Evolutionary conservation across 2,797 vertebrate genomes (phyloP).

Genomic region (Thalassophryne amazonica): DNA sequence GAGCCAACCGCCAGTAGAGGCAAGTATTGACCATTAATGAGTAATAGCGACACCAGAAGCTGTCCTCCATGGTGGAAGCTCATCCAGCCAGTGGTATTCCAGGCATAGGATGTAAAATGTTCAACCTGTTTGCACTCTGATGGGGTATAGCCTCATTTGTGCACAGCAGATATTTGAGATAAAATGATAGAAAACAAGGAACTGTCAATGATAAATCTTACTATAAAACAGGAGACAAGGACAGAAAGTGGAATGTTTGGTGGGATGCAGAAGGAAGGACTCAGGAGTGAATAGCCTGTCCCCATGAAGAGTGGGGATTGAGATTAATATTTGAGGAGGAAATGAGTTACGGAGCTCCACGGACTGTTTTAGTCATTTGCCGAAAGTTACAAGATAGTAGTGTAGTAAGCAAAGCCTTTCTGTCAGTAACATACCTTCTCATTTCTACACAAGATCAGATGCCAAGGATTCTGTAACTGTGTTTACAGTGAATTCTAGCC

Average conservation of each 20-base stretch:
- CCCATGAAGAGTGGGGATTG: slow-evolving; percentile 55
- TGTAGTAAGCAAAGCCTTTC: slow-evolving; percentile 22
- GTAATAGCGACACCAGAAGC: no score
- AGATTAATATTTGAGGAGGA: slow-evolving; percentile 71
- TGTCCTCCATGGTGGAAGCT: no score
- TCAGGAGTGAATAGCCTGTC: slow-evolving; percentile 26
- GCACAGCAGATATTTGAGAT: slow-evolving; percentile 5
- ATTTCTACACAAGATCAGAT: slow-evolving; percentile 7
- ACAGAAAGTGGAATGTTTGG: slow-evolving; percentile 21
- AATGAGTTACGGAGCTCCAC: slow-evolving; percentile 65
- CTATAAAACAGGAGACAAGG: slow-evolving; percentile 19
- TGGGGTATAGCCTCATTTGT: neutral
- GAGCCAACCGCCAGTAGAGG: no score
- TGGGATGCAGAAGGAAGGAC: slow-evolving; percentile 27
- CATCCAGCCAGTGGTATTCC: neutral
- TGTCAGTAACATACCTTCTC: slow-evolving; percentile 18
- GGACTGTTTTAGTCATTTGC: slow-evolving; percentile 64
- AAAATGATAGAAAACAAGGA: slow-evolving; percentile 20
- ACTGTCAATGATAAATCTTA: slow-evolving; percentile 20
- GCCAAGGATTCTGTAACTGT: slow-evolving; percentile 42
- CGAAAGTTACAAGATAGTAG: slow-evolving; percentile 22
- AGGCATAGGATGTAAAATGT: no score
- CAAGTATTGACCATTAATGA: no score
- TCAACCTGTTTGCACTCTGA: no score
- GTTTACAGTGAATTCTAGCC: slow-evolving; percentile 45